Conservation (phyloP, 1,140 invertebrate genomes). For the Pseudomyrmex cubaensis region DNA sequence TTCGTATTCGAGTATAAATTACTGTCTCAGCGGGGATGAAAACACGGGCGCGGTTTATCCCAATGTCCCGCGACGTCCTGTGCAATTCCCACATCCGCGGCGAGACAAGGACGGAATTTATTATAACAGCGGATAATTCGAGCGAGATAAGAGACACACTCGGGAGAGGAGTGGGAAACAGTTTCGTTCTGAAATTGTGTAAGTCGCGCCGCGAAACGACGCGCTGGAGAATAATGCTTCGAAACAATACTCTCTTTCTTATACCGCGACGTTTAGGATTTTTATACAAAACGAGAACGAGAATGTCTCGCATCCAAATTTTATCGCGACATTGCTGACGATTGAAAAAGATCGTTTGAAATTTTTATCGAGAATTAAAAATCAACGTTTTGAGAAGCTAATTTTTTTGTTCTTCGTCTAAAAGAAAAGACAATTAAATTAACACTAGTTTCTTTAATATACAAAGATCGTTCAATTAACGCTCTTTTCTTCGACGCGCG, state of each 20-base stretch:
- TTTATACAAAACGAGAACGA: neutral
- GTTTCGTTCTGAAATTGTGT: conserved; percentile 29
- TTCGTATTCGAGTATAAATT: conserved; percentile 48
- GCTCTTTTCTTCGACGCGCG: neutral
- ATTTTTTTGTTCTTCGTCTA: neutral
- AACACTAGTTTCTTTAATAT: neutral
- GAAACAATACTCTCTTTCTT: neutral
- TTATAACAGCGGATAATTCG: conserved; percentile 40
- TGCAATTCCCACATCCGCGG: conserved; percentile 35
- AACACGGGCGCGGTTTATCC: conserved; percentile 33
- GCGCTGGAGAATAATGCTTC: neutral
- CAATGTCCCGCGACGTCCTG: conserved; percentile 26
- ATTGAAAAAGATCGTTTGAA: neutral
- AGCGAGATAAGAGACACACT: conserved; percentile 30
- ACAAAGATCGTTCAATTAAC: conserved; percentile 19
- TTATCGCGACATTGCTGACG: neutral
- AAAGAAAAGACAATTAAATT: neutral
- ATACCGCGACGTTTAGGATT: neutral
- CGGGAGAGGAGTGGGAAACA: conserved; percentile 19
- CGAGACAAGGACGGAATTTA: conserved; percentile 25
- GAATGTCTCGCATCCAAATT: conserved; percentile 13
- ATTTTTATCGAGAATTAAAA: neutral
- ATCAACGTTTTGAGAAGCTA: neutral
- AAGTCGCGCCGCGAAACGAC: neutral
- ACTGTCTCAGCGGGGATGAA: conserved; percentile 23